These are phyloP conservation scores for Ctenopoma kingsleyae DNA, from an alignment of 2,797 vertebrate genomes.

Conservation along the genomic window DNA sequence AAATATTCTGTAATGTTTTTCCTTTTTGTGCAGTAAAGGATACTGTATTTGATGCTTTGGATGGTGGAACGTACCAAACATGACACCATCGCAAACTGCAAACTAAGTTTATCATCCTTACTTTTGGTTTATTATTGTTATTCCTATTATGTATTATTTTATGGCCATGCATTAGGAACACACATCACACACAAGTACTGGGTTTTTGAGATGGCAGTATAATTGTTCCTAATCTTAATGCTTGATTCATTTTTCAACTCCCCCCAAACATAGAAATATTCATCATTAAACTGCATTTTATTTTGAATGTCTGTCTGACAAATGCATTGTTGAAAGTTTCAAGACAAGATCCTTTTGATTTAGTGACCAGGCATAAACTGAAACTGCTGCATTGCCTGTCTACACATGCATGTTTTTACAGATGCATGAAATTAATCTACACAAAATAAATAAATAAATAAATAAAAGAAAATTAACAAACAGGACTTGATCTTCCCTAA, in stretches of 20 bases:
- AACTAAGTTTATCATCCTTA: too few species aligned
- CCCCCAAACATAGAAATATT: too few species aligned
- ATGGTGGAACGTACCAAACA: too few species aligned
- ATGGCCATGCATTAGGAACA: conserved; percentile 5
- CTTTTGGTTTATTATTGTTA: too few species aligned
- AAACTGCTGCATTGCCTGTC: conserved; percentile 18
- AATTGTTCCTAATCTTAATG: conserved; percentile 7
- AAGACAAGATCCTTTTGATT: too few species aligned
- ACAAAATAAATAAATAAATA: background rate
- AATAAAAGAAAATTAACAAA: background rate
- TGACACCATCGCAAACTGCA: too few species aligned
- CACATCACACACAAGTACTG: background rate
- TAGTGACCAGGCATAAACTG: background rate
- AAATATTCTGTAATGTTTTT: background rate
- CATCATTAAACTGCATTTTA: too few species aligned
- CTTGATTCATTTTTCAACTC: too few species aligned
- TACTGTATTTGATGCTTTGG: background rate
- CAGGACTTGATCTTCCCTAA: background rate
- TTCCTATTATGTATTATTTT: background rate
- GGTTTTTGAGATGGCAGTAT: conserved; percentile 17
- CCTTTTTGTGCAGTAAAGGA: background rate
- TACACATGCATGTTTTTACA: conserved; percentile 28
- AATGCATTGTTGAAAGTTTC: too few species aligned
- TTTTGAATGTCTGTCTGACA: too few species aligned
- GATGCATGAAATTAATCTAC: background rate